These are phyloP conservation scores for Oryzias javanicus DNA, from an alignment of 2,113 vertebrate species.

Conservation along the genomic window DNA sequence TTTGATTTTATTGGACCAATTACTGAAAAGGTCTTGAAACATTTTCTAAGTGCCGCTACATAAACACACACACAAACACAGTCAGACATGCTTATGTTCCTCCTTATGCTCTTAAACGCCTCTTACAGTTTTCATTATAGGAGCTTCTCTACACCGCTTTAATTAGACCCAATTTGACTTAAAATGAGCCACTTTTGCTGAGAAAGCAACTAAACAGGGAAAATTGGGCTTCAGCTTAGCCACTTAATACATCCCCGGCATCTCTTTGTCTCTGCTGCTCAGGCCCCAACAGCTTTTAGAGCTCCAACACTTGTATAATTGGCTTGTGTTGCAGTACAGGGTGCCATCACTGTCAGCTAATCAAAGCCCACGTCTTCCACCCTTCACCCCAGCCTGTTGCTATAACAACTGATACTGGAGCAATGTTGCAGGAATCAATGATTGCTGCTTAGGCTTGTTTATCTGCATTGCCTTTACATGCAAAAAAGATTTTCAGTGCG, in stretches of 20 bases:
- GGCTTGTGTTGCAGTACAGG: conserved; percentile 26
- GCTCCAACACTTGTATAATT: conserved; percentile 35
- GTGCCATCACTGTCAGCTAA: conserved; percentile 12
- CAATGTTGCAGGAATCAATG: conserved; percentile 1
- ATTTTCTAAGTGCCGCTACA: background rate
- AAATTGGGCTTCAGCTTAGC: conserved; percentile 30
- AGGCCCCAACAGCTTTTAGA: conserved; percentile 8
- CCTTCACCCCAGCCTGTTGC: conserved; percentile 24
- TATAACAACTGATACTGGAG: conserved; percentile 24
- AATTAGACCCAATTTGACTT: conserved; percentile 47
- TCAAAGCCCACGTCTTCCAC: background rate
- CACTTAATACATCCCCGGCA: conserved; percentile 30
- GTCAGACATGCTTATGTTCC: background rate
- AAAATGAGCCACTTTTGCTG: conserved; percentile 37
- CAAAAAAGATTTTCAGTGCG: background rate
- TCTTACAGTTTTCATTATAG: conserved; percentile 11
- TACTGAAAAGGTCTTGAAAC: background rate
- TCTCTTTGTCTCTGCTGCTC: conserved; percentile 7
- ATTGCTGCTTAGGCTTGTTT: background rate
- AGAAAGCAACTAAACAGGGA: conserved; percentile 37
- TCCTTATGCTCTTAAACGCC: conserved; percentile 15
- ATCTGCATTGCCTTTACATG: background rate
- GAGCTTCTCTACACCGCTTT: conserved; percentile 22
- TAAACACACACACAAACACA: conserved; percentile 2
- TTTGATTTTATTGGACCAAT: background rate